Conservation (phyloP, 2,888 invertebrate genomes). For the Macropis europaea region DNA sequence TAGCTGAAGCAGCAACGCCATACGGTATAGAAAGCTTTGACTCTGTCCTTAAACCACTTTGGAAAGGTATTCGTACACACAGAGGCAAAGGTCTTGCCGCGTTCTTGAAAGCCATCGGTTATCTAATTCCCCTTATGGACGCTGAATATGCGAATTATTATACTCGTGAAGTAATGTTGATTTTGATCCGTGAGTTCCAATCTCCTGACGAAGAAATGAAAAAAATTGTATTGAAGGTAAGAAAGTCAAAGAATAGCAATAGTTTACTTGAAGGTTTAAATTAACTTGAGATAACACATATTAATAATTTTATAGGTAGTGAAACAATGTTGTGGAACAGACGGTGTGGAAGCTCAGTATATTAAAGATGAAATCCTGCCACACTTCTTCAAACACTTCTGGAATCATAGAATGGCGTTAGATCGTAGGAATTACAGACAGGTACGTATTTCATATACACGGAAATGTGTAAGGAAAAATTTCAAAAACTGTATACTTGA, state of each 20-base stretch:
- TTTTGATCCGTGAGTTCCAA: slow-evolving; percentile 99
- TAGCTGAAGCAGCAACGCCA: slow-evolving; percentile 99
- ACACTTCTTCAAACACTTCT: slow-evolving; percentile 99
- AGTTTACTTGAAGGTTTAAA: not conserved
- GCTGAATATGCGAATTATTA: slow-evolving; percentile 99
- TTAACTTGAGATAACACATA: not conserved
- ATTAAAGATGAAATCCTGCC: slow-evolving; percentile 99
- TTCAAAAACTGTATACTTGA: not conserved
- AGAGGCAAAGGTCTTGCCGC: slow-evolving; percentile 97
- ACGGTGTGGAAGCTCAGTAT: slow-evolving; percentile 99
- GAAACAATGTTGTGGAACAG: slow-evolving; percentile 99
- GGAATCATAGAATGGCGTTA: slow-evolving; percentile 99
- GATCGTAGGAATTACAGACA: slow-evolving; percentile 98
- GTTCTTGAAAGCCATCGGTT: slow-evolving; percentile 99
- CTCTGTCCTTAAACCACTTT: slow-evolving; percentile 98
- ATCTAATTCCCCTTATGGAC: slow-evolving; percentile 99
- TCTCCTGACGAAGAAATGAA: slow-evolving; percentile 99
- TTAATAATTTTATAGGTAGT: slow-evolving; percentile 87
- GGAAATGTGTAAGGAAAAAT: not conserved
- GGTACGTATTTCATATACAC: slow-evolving; percentile 70
- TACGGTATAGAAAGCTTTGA: slow-evolving; percentile 99
- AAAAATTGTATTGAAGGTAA: slow-evolving; percentile 98
- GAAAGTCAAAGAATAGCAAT: not conserved
- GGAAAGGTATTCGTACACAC: slow-evolving; percentile 98
- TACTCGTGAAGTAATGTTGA: slow-evolving; percentile 99